Percentiles rank a stretch among this genome's conserved stretches.
phyloP scores from a whole-genome alignment of 1,140 invertebrate genomes.

The Gryon sp. region DNA sequence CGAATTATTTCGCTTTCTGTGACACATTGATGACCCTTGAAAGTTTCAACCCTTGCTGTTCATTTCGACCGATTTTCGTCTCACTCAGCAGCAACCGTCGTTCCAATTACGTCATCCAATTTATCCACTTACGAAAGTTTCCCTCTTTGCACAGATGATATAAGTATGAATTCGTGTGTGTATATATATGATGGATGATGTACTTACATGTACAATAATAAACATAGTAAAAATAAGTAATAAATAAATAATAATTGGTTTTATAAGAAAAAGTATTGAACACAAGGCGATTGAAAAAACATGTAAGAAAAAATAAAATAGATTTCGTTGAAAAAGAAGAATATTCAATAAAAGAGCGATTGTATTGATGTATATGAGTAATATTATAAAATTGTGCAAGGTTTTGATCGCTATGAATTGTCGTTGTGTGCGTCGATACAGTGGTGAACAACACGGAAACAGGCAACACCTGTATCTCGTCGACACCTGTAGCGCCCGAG shows the following conservation, averaged over 20 bases:
- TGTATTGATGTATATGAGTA: slow-evolving; percentile 46
- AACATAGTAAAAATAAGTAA: too few species aligned
- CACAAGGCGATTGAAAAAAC: too few species aligned
- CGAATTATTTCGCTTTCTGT: slow-evolving; percentile 27
- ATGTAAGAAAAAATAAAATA: too few species aligned
- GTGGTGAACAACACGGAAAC: slow-evolving; percentile 36
- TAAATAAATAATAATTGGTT: too few species aligned
- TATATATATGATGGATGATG: slow-evolving; percentile 18
- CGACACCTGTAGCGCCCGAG: slow-evolving; percentile 75
- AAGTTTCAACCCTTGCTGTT: slow-evolving; percentile 16
- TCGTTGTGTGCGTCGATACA: slow-evolving; percentile 29
- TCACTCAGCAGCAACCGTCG: slow-evolving; percentile 28
- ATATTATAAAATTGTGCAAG: slow-evolving; percentile 48
- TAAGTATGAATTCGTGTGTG: too few species aligned
- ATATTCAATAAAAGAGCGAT: slow-evolving; percentile 39
- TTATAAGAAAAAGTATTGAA: too few species aligned
- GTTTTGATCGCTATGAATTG: slow-evolving; percentile 39
- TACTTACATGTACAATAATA: slow-evolving; percentile 1
- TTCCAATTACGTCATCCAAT: slow-evolving; percentile 67
- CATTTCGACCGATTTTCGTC: slow-evolving; percentile 22
- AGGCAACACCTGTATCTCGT: slow-evolving; percentile 73
- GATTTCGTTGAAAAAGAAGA: too few species aligned
- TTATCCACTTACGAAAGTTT: slow-evolving; percentile 66
- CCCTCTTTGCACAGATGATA: slow-evolving; percentile 25
- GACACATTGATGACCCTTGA: slow-evolving; percentile 39